phyloP scores from a whole-genome alignment of 1,140 invertebrate genomes.

The Luehdorfia chinensis region DNA sequence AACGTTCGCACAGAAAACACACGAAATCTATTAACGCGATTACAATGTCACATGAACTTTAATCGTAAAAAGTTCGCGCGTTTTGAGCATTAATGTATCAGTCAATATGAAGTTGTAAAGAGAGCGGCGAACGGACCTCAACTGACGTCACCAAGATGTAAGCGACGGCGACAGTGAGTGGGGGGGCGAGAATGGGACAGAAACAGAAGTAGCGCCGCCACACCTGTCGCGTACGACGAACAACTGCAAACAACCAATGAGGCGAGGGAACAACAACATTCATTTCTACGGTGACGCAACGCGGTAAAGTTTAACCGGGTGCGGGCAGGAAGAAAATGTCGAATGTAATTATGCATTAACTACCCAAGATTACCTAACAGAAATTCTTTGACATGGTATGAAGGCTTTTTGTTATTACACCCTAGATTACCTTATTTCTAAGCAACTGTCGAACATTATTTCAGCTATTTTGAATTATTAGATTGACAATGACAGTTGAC shows the following conservation, averaged over 20 bases:
- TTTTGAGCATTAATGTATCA: slow-evolving; percentile 27
- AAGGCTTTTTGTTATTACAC: slow-evolving; percentile 8
- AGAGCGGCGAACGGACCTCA: slow-evolving; percentile 43
- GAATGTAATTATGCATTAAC: slow-evolving; percentile 32
- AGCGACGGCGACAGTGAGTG: slow-evolving; percentile 23
- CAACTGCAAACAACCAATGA: slow-evolving; percentile 29
- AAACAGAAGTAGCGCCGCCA: slow-evolving; percentile 42
- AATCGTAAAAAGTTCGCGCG: slow-evolving; percentile 58
- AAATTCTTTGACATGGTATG: slow-evolving; percentile 29
- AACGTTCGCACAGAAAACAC: slow-evolving; percentile 35
- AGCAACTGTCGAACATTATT: not conserved
- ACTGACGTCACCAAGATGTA: slow-evolving; percentile 35
- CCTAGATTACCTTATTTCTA: not conserved
- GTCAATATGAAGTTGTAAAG: slow-evolving; percentile 26
- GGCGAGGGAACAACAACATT: slow-evolving; percentile 35
- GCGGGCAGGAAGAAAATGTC: slow-evolving; percentile 47
- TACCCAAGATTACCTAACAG: slow-evolving; percentile 31
- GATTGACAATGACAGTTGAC: too few species aligned
- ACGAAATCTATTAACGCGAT: slow-evolving; percentile 20
- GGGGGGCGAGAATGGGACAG: slow-evolving; percentile 27
- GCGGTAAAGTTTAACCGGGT: slow-evolving; percentile 34
- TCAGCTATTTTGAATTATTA: not conserved
- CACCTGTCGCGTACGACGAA: slow-evolving; percentile 42
- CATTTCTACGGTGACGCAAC: slow-evolving; percentile 38
- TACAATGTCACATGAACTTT: slow-evolving; percentile 25